Conservation (phyloP, 1,140 invertebrate genomes). For the Solenopsis invicta region DNA sequence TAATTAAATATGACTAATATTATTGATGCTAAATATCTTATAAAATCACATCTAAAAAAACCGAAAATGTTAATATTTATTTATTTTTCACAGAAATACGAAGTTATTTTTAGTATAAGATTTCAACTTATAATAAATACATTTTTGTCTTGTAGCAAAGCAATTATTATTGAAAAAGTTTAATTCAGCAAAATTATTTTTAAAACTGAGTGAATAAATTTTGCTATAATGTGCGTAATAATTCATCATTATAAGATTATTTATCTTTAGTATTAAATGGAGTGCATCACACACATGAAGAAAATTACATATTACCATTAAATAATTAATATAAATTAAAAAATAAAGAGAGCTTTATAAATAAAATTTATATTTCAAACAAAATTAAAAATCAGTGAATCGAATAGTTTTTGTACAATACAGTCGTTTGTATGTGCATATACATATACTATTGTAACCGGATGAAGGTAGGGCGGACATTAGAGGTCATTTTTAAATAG, state of each 20-base stretch:
- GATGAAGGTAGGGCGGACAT: neutral
- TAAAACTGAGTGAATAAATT: too few species aligned
- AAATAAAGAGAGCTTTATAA: neutral
- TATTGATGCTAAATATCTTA: neutral
- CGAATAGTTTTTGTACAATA: neutral
- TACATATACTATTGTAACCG: neutral
- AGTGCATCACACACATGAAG: neutral
- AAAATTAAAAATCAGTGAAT: neutral
- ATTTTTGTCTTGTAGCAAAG: too few species aligned
- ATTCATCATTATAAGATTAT: too few species aligned
- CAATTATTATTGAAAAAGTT: too few species aligned
- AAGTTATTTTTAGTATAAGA: too few species aligned
- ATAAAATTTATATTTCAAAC: slow-evolving; percentile 2
- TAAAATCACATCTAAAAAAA: neutral
- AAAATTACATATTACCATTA: neutral
- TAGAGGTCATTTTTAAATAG: neutral
- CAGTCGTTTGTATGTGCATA: neutral
- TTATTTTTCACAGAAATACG: too few species aligned
- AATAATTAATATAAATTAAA: neutral
- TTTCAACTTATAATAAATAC: too few species aligned
- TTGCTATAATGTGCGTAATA: too few species aligned
- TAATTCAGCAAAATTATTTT: too few species aligned
- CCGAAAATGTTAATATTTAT: too few species aligned
- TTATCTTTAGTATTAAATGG: neutral
- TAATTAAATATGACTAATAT: too few species aligned